phyloP scores from a whole-genome alignment of 2,797 vertebrate species.

The Chloroceryle inda region DNA sequence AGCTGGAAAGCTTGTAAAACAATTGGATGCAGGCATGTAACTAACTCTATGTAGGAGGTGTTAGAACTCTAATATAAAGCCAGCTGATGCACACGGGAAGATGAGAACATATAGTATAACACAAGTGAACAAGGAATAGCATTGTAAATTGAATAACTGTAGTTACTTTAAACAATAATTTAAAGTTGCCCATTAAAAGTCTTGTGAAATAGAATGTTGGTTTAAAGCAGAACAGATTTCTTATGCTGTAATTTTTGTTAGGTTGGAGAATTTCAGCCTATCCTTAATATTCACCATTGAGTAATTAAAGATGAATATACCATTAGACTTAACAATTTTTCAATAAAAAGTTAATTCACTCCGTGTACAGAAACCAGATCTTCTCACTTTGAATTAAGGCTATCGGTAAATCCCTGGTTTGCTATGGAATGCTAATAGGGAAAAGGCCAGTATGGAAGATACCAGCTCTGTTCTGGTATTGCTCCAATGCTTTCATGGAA shows the following conservation, averaged over 20 bases:
- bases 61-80: background rate
- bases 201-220: background rate
- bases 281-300: background rate
- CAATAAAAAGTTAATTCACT: background rate
- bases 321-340: conserved; percentile 8
- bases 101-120: background rate
- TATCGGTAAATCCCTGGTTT: background rate
- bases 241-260: background rate
- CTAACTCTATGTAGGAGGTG: background rate
- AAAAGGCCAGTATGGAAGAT: background rate
- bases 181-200: background rate
- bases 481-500: background rate
- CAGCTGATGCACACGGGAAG: background rate
- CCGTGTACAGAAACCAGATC: background rate
- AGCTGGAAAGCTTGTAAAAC: background rate
- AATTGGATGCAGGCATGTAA: background rate
- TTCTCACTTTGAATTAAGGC: background rate
- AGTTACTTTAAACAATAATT: conserved; percentile 10
- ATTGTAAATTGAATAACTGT: background rate
- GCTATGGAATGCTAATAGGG: background rate
- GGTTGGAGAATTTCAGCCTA: background rate
- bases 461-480: background rate
- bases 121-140: background rate
- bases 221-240: conserved; percentile 10
- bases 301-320: conserved; percentile 15